Evolutionary conservation across 2,888 invertebrate genomes (phyloP), one percentile per base, ranked within the genome.

Genomic region (Prionchulus punctatus): DNA sequence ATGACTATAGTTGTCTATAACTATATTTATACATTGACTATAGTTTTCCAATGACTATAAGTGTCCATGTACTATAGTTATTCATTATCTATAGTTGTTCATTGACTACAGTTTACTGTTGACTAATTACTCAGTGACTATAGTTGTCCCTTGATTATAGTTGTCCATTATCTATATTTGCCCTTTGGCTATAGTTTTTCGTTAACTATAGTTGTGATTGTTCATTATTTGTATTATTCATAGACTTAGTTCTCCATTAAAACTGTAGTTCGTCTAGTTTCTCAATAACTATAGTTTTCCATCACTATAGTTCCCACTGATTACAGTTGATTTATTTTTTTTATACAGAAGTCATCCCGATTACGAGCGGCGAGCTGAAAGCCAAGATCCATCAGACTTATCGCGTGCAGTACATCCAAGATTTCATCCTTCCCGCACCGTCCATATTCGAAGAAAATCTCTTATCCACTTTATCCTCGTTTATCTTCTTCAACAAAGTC

Each of bases 361-460:
- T 99, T 60, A 84, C 85, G 70, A 94, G 94, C 75, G 80, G 81
- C 62, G 96, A 96, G 76, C 79, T 99, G 63, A 78, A 91, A 66
- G 85, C 89, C 57, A 99, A 98, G 80, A 99, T 99, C 66, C 98
- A 99, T 77, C 96, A 98, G 77, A 98, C 96, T 57, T 98, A 94
- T 77, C 82, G 96, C 73, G 94, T 98, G 70, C 98, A 99, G 78
- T 99, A 99, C 76, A 94, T 98, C 56, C 77, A 79, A 65, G 98
- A 99, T 76, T 92, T 96, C 67, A 96, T 98, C 67, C 78, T 99
- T 71, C 98, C 98, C 27, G 90, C 96, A 52, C 96, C 98, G 15
- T 92, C 92, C 64, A 88, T 99, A 66, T 98, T 96, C 75, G 99
- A 99, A 73, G 99, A 99, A 75, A 98, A 96, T 74, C 84, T 96